Evolutionary conservation across 2,888 invertebrate species (phyloP), one percentile per base, ranked within the genome.

Genomic region (Dryocosmus kuriphilus): DNA sequence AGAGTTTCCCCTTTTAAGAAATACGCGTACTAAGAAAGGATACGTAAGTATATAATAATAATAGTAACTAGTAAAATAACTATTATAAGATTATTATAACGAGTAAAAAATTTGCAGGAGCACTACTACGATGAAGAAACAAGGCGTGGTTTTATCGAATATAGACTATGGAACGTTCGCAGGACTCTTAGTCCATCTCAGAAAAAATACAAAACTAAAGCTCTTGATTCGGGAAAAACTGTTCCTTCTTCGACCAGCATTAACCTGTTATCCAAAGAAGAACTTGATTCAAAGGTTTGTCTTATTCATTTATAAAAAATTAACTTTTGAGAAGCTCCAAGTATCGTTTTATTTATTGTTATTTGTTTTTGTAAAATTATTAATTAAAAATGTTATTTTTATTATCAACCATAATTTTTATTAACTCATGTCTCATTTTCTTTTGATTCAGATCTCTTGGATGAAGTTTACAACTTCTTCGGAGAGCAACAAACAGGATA

Each of bases 1-100:
- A 41, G 79, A 79, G 55, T 79, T 79, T 55, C 76, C 79, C 1
- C 60, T 61, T 9, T 38, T 76, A 3, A 65, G 46, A 30, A 63
- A 79, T 62, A n/a, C n/a, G 16, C 30, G 32, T n/a, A 67, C 79
- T 38, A 30, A 55, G 5, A 73, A 61, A 46, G 79, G 79, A 35
- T 77, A 73, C 46, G 79, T 76, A 61, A 67, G 76, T 62, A 74
- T 46, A n/a, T 22, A 22, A 55, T 9, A 55, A 1, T 3, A 22
- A n/a, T 55, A 22, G 4, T 19, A 9, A 22, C 1, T 9, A 55
- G 7, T 55, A 11, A 55, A 55, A 55, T 0, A n/a, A 9, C 2
- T 55, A 55, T 55, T 55, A 9, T 3, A 11, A 22, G 19, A 3
- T 19, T 30, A 62, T 30, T 62, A 30, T 62, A 62, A 62, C 22